phyloP scores from a whole-genome alignment of 2,888 invertebrate species.

The Patella ulyssiponensis region DNA sequence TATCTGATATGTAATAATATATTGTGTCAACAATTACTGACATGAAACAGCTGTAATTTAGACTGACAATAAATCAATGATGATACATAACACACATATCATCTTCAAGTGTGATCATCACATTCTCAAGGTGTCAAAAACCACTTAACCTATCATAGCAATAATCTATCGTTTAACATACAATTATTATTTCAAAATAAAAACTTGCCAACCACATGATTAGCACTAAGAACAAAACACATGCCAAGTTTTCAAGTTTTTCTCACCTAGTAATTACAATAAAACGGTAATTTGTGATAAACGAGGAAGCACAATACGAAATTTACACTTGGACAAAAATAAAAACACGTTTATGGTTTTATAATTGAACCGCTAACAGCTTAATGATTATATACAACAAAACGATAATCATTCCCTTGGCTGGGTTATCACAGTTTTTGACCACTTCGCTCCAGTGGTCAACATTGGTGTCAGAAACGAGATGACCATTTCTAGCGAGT shows the following conservation, averaged over 20 bases:
- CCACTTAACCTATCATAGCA: not conserved
- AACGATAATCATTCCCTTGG: not conserved
- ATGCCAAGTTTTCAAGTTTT: slow-evolving; percentile 5
- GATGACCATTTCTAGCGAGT: not conserved
- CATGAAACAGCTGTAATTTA: no score
- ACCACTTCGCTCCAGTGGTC: slow-evolving; percentile 1
- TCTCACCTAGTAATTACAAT: not conserved
- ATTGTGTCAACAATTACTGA: no score
- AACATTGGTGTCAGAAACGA: slow-evolving; percentile 2
- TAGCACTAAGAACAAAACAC: not conserved
- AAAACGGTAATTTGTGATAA: no score
- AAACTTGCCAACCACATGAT: slow-evolving; percentile 3
- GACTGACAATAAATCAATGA: no score
- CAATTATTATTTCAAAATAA: not conserved
- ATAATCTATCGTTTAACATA: not conserved
- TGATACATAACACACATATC: not conserved
- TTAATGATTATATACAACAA: slow-evolving; percentile 5
- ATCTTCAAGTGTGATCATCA: not conserved
- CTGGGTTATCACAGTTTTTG: not conserved
- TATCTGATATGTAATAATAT: no score
- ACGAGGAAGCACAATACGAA: not conserved
- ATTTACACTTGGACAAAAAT: not conserved
- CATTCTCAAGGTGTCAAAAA: not conserved
- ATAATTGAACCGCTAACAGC: not conserved
- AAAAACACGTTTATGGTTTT: not conserved